Base-by-base conservation (phyloP, 1,140 invertebrate genomes). In the Aphaenogaster ashmeadi region DNA sequence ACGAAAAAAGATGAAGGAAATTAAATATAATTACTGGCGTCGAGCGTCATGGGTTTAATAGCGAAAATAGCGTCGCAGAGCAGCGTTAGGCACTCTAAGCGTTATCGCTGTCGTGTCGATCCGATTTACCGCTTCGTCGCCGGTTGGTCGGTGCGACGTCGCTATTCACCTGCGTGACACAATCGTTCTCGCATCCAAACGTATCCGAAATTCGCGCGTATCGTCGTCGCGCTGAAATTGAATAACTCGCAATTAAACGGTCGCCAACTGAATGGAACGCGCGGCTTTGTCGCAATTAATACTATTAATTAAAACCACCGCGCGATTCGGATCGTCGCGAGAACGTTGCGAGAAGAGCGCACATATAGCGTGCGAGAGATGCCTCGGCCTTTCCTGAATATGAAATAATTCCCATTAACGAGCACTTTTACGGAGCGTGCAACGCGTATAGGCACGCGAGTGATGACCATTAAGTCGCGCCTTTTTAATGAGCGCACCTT, bases 241-340 rank as follows among this genome's bases (percentile, higher is more conserved):
- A 84, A 84, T 75, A 75, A 84, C 80, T 74, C 80, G 80, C 80
- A 62, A 84, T 84, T 84, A 84, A 84, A 84, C 41, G 69, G 54
- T 74, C 33, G 56, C 69, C 79, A 66, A 52, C 52, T 56, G 79
- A 81, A 71, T 44, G 69, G 69, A 84, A 71, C 41, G 69, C 56
- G 69, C 56, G 54, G 80, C 69, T 84, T 84, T 74, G 80, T 84
- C 54, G 80, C 69, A 84, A 84, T 84, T 84, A 84, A 84, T 84
- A 60, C 80, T 84, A 84, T 84, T 84, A 84, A 84, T 84, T 84
- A 84, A 81, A 84, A 75, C 41, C 41, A 72, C 27, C 36, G 41
- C 69, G 80, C 54, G 80, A 84, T 74, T 60, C 41, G 66, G 50
- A 41, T 80, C 33, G 41, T 36, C 47, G 67, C 52, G 52, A 41